Evolutionary conservation across 2,113 vertebrate genomes (phyloP), one percentile per base, ranked within the genome.

Genomic region (Oncorhynchus kisutch): DNA sequence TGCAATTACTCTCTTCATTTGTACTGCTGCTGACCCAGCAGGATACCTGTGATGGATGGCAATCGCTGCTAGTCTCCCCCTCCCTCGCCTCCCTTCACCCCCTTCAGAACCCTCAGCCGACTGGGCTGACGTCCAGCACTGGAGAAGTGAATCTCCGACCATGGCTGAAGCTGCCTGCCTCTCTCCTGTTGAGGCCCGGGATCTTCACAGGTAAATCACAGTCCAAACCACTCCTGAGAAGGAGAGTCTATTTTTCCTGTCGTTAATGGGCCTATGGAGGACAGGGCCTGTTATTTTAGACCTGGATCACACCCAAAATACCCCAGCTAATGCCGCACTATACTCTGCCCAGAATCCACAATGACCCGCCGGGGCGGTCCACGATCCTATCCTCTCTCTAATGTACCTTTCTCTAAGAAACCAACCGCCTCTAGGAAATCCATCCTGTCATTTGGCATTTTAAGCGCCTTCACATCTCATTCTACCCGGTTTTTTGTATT

Each of bases 1-100:
- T 9, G 5, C 29, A 68, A 67, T 73, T 73, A 80, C 25, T 57
- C 57, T 70, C 49, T 78, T 78, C 51, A 70, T 74, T 67, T 76
- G 9, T 39, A 69, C 70, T 12, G 69, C 6, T 8, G 68, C 64
- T 31, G 69, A 76, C 70, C 73, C 20, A 65, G 62, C 70, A 70
- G 16, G 22, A 78, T 78, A 67, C 31, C 13, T 0, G 20, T 76
- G 76, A 85, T 73, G 67, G 39, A 77, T 64, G 34, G 67, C 80
- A 31, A 48, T 39, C 65, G 77, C 6, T 1, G 48, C 39, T 54
- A 18, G 31, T 73, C 31, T 81, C 62, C 25, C 39, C 39, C 39
- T 45, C 39, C 39, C 39, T 45, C 9, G 9, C 9, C 39, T 45
- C 39, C 9, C 9, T 45, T 45, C 39, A 45, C 48, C 0, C 20